phyloP scores from a whole-genome alignment of 2,113 vertebrate genomes.

The Pholis gunnellus region DNA sequence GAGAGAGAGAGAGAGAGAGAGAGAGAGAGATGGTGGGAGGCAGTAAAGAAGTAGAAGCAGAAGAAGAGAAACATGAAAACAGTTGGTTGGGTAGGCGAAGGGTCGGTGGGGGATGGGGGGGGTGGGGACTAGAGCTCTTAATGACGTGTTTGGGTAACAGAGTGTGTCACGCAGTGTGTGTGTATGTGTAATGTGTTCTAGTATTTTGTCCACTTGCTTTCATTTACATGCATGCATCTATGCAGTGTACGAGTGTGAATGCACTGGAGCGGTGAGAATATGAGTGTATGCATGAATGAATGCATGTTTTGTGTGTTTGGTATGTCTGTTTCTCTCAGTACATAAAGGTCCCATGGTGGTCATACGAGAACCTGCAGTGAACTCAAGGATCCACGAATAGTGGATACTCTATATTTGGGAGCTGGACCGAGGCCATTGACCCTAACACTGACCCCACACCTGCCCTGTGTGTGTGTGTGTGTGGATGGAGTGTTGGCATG shows the following conservation, averaged over 20 bases:
- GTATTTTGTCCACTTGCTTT: neutral
- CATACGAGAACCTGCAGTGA: constrained; percentile 67
- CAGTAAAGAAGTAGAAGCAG: constrained; percentile 42
- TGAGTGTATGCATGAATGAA: constrained; percentile 43
- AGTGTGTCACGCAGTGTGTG: neutral
- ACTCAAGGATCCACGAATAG: constrained; percentile 69
- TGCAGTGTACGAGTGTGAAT: constrained; percentile 20
- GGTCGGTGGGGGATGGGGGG: constrained; percentile 1
- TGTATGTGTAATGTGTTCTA: neutral
- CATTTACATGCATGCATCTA: constrained; percentile 5
- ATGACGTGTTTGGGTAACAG: constrained; percentile 43
- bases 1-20: constrained; percentile 15
- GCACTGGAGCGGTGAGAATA: neutral
- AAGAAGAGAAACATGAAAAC: constrained; percentile 39
- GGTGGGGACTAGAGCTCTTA: constrained; percentile 63
- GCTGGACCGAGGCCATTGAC: constrained; percentile 76
- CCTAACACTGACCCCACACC: constrained; percentile 78
- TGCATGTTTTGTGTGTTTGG: constrained; percentile 65
- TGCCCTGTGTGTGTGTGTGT: constrained; percentile 55
- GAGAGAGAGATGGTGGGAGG: constrained; percentile 23
- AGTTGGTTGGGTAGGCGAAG: constrained; percentile 12
- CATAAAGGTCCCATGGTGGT: constrained; percentile 69
- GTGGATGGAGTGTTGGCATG: constrained; percentile 1
- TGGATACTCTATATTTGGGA: constrained; percentile 81
- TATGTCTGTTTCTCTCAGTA: constrained; percentile 55